These are phyloP conservation scores for Pleuronectes platessa DNA, from an alignment of 2,113 vertebrate genomes.

Conservation along the genomic window DNA sequence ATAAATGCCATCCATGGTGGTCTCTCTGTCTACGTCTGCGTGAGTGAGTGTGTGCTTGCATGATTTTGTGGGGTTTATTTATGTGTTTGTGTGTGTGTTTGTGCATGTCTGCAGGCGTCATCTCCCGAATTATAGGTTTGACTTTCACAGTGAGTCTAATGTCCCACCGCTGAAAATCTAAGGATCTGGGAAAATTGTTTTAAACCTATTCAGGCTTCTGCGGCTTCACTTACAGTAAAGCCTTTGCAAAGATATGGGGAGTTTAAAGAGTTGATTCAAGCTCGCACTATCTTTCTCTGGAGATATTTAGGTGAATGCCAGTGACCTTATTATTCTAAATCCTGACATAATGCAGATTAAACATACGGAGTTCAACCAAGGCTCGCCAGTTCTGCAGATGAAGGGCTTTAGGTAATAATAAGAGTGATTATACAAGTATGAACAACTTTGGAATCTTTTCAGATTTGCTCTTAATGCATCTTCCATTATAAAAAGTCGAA, in stretches of 20 bases:
- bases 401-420: constrained; percentile 5
- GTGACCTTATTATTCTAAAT: neutral
- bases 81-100: constrained; percentile 40
- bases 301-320: constrained; percentile 21
- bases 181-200: constrained; percentile 40
- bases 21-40: constrained; percentile 21
- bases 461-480: neutral
- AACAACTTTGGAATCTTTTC: constrained; percentile 9
- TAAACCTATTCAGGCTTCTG: constrained; percentile 8
- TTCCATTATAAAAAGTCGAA: constrained; percentile 2
- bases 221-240: constrained; percentile 6
- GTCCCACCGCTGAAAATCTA: constrained; percentile 35
- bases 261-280: constrained; percentile 23
- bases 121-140: constrained; percentile 65
- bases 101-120: constrained; percentile 45
- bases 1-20: constrained; percentile 61
- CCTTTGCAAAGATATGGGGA: constrained; percentile 3
- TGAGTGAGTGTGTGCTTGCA: constrained; percentile 25
- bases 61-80: constrained; percentile 56
- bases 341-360: neutral
- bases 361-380: constrained; percentile 16
- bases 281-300: neutral
- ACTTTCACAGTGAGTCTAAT: constrained; percentile 60
- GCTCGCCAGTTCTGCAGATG: neutral
- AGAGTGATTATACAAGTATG: constrained; percentile 12